Evolutionary conservation across 2,797 vertebrate species (phyloP).

Genomic region (Thripadectes ignobilis): DNA sequence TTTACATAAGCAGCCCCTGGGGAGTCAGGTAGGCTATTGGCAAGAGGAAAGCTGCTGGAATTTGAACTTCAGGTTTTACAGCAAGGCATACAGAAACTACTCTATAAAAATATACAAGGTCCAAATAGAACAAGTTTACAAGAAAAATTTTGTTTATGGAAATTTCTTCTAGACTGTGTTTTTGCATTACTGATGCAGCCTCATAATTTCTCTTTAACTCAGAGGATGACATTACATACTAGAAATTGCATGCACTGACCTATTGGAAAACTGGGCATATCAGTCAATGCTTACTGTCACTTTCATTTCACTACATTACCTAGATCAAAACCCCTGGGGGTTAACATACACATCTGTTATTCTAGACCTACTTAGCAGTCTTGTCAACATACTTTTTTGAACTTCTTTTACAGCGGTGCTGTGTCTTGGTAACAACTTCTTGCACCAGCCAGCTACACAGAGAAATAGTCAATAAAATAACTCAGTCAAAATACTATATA

Average conservation of each 20-base stretch:
- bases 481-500: neutral
- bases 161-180: neutral
- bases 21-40: neutral
- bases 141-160: neutral
- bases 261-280: neutral
- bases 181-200: neutral
- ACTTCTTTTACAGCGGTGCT: neutral
- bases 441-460: neutral
- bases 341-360: neutral
- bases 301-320: constrained; percentile 40
- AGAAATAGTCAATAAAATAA: neutral
- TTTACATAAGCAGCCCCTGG: neutral
- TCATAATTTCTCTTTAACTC: neutral
- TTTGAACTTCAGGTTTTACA: neutral
- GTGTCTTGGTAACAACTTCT: constrained; percentile 10
- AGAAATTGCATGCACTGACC: neutral
- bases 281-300: constrained; percentile 1
- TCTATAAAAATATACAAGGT: neutral
- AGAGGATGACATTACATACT: neutral
- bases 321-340: neutral
- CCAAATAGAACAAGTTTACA: neutral
- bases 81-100: neutral
- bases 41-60: neutral
- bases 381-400: neutral
- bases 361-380: constrained; percentile 10